These are phyloP conservation scores for Halcyon smyrnensis DNA, from an alignment of 2,797 vertebrate genomes.

Conservation along the genomic window DNA sequence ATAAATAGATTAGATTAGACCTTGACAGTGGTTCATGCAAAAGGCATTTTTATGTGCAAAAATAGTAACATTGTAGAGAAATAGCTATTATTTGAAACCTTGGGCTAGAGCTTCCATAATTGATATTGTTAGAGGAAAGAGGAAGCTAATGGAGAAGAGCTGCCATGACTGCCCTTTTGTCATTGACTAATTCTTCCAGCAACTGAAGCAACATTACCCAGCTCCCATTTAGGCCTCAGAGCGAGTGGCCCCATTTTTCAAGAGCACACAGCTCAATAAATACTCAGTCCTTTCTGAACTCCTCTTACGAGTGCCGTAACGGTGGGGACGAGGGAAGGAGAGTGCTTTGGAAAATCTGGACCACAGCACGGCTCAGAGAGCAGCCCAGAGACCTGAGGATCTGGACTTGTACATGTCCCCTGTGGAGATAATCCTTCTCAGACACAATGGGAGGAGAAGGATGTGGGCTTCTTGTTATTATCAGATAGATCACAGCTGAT, in stretches of 20 bases:
- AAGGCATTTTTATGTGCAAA: conserved; percentile 62
- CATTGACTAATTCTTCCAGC: conserved; percentile 60
- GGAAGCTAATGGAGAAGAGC: conserved; percentile 59
- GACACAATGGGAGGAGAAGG: background rate
- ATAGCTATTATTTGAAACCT: conserved; percentile 61
- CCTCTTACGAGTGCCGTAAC: background rate
- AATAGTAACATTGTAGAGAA: conserved; percentile 59
- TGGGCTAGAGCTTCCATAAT: conserved; percentile 54
- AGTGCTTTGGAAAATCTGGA: background rate
- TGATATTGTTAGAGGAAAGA: conserved; percentile 60
- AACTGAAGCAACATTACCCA: conserved; percentile 3
- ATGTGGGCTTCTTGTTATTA: background rate
- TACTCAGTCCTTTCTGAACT: background rate
- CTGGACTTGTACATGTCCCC: fast-evolving
- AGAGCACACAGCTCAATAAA: background rate
- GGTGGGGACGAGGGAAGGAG: background rate
- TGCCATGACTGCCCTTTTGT: conserved; percentile 51
- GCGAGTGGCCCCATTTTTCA: conserved; percentile 13
- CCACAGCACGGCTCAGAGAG: fast-evolving
- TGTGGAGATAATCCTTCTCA: background rate
- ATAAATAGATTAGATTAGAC: conserved; percentile 68
- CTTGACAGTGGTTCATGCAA: conserved; percentile 65
- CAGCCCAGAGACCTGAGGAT: background rate
- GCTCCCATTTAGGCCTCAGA: conserved; percentile 32
- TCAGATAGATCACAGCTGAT: background rate